A percentile compares a stretch with the other conserved stretches of the same genome.
Conservation (phyloP, 2,113 vertebrate genomes). For the Oenanthe oenanthe region DNA sequence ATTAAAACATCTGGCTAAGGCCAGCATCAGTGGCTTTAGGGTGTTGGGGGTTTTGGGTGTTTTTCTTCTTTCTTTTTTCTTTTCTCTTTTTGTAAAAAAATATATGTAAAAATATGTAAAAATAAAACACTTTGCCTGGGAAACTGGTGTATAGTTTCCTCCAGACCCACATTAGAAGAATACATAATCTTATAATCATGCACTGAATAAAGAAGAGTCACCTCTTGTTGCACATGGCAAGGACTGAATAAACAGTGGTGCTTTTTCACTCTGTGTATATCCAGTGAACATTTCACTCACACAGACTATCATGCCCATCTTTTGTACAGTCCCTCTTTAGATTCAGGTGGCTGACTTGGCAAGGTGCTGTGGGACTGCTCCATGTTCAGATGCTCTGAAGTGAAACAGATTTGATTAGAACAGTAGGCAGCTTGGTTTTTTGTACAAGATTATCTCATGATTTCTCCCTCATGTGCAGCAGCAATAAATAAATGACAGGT, state of each 20-base stretch:
- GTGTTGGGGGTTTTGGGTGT: background rate
- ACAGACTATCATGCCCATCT: background rate
- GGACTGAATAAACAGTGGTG: background rate
- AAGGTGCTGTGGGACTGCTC: background rate
- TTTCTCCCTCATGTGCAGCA: background rate
- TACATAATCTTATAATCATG: background rate
- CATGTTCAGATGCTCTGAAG: background rate
- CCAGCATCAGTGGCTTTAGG: background rate
- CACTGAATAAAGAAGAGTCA: background rate
- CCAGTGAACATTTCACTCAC: background rate
- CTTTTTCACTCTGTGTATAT: background rate
- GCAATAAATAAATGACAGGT: background rate
- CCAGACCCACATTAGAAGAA: background rate
- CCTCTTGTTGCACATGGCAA: background rate
- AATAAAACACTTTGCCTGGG: background rate
- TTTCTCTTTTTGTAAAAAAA: too few species aligned
- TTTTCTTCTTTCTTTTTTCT: background rate
- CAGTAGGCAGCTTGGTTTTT: conserved; percentile 4
- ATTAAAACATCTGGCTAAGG: background rate
- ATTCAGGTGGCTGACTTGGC: background rate
- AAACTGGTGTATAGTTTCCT: background rate
- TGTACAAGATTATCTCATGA: background rate
- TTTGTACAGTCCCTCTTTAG: background rate
- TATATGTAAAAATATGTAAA: background rate
- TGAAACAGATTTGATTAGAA: background rate